A percentile compares a stretch with the other conserved stretches of the same genome.
phyloP scores from a whole-genome alignment of 2,113 vertebrate genomes.

The Caranx ignobilis region DNA sequence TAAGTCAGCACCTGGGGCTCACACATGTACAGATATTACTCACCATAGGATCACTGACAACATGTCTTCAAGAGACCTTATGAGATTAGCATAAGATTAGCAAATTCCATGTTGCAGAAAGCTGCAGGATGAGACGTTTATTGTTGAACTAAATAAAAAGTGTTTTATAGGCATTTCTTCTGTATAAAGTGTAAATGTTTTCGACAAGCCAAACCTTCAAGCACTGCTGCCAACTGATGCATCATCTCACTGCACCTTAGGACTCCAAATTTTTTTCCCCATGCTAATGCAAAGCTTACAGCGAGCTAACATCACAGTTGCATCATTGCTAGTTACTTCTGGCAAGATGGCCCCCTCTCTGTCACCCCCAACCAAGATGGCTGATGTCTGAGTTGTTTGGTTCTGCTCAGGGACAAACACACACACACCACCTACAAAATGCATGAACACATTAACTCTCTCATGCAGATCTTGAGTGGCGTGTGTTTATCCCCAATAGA shows the following conservation, averaged over 20 bases:
- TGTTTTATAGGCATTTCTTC: neutral
- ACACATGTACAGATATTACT: neutral
- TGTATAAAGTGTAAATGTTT: neutral
- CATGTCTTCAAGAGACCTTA: neutral
- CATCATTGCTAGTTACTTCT: slow-evolving; percentile 26
- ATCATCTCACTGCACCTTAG: neutral
- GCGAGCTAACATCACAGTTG: slow-evolving; percentile 1
- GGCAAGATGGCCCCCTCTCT: slow-evolving; percentile 40
- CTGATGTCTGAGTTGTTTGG: slow-evolving; percentile 41
- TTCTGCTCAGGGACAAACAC: slow-evolving; percentile 44
- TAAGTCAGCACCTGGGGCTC: slow-evolving; percentile 6
- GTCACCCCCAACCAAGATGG: slow-evolving; percentile 55
- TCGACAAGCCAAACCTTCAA: neutral
- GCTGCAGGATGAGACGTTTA: neutral
- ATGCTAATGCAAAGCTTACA: slow-evolving; percentile 17
- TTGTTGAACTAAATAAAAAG: neutral
- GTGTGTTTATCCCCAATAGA: slow-evolving; percentile 63
- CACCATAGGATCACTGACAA: neutral
- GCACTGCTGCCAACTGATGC: neutral
- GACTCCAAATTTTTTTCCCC: neutral
- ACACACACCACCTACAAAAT: slow-evolving; percentile 50
- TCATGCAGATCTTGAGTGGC: slow-evolving; percentile 63
- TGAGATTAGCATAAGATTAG: neutral
- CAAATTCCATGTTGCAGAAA: neutral
- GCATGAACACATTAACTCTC: slow-evolving; percentile 59